Percentiles rank a stretch among this genome's conserved stretches.
phyloP scores from a whole-genome alignment of 2,113 vertebrate species.

The Megalops atlanticus region DNA sequence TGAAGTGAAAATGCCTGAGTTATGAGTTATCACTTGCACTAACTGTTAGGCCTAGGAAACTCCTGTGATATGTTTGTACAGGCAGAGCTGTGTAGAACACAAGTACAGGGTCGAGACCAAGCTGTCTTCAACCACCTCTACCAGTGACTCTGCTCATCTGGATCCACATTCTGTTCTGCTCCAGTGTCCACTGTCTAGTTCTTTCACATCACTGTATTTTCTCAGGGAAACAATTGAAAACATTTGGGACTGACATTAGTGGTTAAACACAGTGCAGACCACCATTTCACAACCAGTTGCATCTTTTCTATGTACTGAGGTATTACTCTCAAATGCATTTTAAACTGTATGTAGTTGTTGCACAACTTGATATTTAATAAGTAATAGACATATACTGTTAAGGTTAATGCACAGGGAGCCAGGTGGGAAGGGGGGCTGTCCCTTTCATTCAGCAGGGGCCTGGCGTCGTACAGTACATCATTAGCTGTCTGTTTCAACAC shows the following conservation, averaged over 20 bases:
- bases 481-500: conserved; percentile 68
- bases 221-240: not conserved
- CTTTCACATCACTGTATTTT: not conserved
- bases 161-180: no score
- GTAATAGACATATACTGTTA: not conserved
- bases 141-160: no score
- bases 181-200: not conserved
- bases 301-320: not conserved
- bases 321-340: not conserved
- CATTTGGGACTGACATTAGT: not conserved
- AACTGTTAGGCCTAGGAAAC: not conserved
- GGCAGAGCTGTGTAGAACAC: no score
- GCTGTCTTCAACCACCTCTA: not conserved
- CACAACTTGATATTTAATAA: not conserved
- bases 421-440: not conserved
- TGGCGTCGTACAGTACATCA: conserved; percentile 58
- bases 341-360: not conserved
- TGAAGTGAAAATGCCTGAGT: not conserved
- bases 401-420: not conserved
- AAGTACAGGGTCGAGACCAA: not conserved
- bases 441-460: conserved; percentile 4
- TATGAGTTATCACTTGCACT: not conserved
- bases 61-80: not conserved
- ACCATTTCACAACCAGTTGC: not conserved
- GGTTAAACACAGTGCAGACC: not conserved